Conservation (phyloP, 2,797 vertebrate genomes). For the Oceanodroma leucorhoa region DNA sequence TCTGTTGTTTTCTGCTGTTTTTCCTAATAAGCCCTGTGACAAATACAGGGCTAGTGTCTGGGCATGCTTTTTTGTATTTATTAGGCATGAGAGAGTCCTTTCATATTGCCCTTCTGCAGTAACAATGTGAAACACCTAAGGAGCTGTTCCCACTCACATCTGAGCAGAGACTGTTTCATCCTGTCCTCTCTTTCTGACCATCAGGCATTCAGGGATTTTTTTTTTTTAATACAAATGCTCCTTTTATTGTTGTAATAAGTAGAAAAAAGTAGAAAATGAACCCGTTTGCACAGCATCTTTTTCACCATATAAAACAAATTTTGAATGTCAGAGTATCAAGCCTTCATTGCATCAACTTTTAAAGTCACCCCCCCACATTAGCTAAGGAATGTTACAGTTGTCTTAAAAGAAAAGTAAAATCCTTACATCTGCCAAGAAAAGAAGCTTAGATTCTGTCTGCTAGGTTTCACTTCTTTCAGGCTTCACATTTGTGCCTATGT, state of each 20-base stretch:
- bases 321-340: not conserved
- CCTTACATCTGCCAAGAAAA: not conserved
- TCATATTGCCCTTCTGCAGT: not conserved
- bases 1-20: not conserved
- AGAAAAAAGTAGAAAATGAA: not conserved
- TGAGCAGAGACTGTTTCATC: not conserved
- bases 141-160: not conserved
- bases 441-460: not conserved
- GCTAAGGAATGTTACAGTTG: not conserved
- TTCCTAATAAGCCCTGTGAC: not conserved
- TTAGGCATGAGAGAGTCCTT: not conserved
- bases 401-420: not conserved
- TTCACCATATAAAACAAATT: not conserved
- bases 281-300: not conserved
- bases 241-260: not conserved
- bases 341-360: not conserved
- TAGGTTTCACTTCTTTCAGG: not conserved
- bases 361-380: not conserved
- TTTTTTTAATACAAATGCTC: not conserved
- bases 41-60: not conserved
- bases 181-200: not conserved
- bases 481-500: not conserved
- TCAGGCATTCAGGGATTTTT: not conserved
- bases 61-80: not conserved
- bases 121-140: not conserved